phyloP scores from a whole-genome alignment of 2,797 vertebrate species.

The Eulemur rubriventer region DNA sequence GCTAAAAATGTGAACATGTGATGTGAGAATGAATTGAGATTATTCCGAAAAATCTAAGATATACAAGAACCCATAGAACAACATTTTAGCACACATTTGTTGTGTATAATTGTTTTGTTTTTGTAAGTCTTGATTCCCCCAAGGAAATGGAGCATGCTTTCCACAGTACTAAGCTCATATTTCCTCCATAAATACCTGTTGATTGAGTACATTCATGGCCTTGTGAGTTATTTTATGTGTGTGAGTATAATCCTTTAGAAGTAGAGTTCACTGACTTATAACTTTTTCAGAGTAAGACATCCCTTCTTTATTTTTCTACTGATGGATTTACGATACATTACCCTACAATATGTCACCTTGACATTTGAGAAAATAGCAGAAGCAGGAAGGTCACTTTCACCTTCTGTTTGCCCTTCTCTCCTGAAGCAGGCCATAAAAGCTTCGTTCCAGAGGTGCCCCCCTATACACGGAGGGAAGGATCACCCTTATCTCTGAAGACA shows the following conservation, averaged over 20 bases:
- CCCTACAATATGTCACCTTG: neutral
- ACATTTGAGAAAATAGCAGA: neutral
- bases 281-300: neutral
- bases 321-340: neutral
- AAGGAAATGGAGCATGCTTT: constrained; percentile 22
- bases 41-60: constrained; percentile 21
- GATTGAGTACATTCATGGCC: neutral
- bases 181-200: constrained; percentile 20
- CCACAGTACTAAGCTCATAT: neutral
- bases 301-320: neutral
- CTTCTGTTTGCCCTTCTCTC: neutral
- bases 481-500: neutral
- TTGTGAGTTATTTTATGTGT: neutral
- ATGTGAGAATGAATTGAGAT: constrained; percentile 27
- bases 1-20: neutral
- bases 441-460: neutral
- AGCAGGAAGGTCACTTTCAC: neutral
- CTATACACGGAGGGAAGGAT: neutral
- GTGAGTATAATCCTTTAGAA: neutral
- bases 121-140: neutral
- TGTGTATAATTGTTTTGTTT: neutral
- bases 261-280: constrained; percentile 4
- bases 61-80: neutral
- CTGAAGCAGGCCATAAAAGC: neutral
- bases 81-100: neutral